These are phyloP conservation scores for Apodemia zela DNA, from an alignment of 2,888 invertebrate species.

Conservation along the genomic window DNA sequence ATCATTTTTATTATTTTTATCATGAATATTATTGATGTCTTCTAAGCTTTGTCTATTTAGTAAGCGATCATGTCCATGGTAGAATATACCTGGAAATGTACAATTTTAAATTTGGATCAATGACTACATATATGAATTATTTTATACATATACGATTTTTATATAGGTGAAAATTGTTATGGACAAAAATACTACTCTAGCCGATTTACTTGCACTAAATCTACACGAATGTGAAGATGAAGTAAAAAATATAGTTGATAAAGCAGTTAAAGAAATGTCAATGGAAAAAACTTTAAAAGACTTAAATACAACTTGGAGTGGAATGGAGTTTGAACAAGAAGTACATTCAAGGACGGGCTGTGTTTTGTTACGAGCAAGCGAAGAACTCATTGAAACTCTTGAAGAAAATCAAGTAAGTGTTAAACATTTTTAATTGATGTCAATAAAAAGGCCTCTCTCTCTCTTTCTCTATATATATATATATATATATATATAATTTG, in stretches of 20 bases:
- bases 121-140: neutral
- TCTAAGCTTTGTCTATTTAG: no score
- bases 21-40: no score
- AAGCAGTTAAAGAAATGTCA: conserved; percentile 98
- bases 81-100: neutral
- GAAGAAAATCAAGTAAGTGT: conserved; percentile 96
- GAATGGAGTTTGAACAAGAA: conserved; percentile 96
- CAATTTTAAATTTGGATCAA: neutral
- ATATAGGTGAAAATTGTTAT: conserved; percentile 94
- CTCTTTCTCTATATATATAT: no score
- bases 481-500: no score
- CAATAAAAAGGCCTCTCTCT: no score
- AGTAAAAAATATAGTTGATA: conserved; percentile 97
- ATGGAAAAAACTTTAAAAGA: conserved; percentile 98
- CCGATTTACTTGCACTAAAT: conserved; percentile 94
- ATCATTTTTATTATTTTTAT: no score
- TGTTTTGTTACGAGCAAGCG: conserved; percentile 92
- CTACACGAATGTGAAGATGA: conserved; percentile 98
- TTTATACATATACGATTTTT: conserved; percentile 25
- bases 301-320: conserved; percentile 93
- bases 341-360: conserved; percentile 93
- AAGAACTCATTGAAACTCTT: conserved; percentile 96
- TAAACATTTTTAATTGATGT: neutral
- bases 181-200: conserved; percentile 94
- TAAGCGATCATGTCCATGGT: neutral